These are phyloP conservation scores for Bettongia penicillata DNA, from an alignment of 2,113 vertebrate genomes.

Conservation along the genomic window DNA sequence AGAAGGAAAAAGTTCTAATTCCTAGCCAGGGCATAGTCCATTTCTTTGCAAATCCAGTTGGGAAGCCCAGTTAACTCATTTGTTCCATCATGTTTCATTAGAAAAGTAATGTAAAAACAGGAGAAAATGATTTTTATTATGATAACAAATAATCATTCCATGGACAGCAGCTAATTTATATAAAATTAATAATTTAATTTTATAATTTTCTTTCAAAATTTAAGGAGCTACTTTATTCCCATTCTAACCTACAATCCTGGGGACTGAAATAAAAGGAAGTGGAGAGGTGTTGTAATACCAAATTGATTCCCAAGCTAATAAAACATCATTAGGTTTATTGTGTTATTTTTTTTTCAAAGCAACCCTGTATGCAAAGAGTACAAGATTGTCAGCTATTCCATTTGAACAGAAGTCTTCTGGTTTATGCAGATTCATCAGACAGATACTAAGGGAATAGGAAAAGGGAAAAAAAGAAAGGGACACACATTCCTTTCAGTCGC, in stretches of 20 bases:
- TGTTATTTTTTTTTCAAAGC: neutral
- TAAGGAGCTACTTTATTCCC: neutral
- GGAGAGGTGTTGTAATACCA: neutral
- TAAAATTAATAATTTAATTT: constrained; percentile 5
- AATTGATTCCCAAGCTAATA: neutral
- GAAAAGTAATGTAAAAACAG: neutral
- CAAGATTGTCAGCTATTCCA: neutral
- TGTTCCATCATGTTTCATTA: neutral
- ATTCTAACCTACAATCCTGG: neutral
- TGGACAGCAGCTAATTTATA: neutral
- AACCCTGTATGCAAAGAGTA: neutral
- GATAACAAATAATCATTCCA: neutral
- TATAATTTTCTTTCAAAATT: neutral
- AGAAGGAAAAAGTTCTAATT: neutral
- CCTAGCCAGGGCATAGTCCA: neutral
- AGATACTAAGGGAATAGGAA: neutral
- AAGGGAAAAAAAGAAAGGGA: neutral
- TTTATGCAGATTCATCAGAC: neutral
- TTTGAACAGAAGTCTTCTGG: neutral
- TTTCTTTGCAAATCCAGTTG: neutral
- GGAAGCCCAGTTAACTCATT: neutral
- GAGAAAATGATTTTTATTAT: neutral
- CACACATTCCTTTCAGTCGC: neutral
- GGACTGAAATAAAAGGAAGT: neutral
- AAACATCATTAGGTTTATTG: neutral